Evolutionary conservation across 1,140 invertebrate genomes (phyloP), one percentile per base, ranked within the genome.

Genomic region (Lysiphlebus fabarum): DNA sequence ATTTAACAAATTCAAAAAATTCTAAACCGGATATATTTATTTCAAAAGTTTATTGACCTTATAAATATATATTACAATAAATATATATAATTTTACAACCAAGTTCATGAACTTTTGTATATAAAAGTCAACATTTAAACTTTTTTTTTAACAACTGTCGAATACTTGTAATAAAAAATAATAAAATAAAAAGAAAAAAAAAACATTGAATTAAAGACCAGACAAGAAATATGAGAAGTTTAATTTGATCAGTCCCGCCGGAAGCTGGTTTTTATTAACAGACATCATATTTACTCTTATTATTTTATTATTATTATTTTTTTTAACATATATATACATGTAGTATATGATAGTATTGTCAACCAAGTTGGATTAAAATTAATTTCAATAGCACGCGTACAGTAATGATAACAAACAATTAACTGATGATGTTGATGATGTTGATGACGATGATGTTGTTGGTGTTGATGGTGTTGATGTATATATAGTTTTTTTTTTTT

Each of bases 381-480:
- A 78, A 78, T 78, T 78, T 78, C 75, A 78, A 79, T 78, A 78
- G 77, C 76, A 74, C 74, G 74, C 74, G 71, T 71, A 70, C 68
- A 68, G 71, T 71, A 75, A 79, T 77, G 73, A 77, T 78, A 78
- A 78, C 76, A 78, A 78, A 77, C 76, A 78, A 78, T 78, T 77
- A 77, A 77, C 71, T 58, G 33, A 37, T 36, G 17, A 3, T 17
- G 1, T 1, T 17, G 17, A 1, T 26, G 17, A 4, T 26, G 17
- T 1, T 26, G 17, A 4, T 26, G 17, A 4, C 4, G 17, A 2
- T 26, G 17, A 26, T 26, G 17, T 26, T 2, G 17, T 26, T 26
- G 17, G 17, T 26, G 17, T 1, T 26, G 17, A 4, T 26, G 17
- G 17, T 26, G 17, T 26, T 26, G 17, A 26, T 26, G 17, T 26